Percentiles rank a stretch among this genome's conserved stretches.
phyloP scores from a whole-genome alignment of 2,797 vertebrate species.

The Siniperca undulata region DNA sequence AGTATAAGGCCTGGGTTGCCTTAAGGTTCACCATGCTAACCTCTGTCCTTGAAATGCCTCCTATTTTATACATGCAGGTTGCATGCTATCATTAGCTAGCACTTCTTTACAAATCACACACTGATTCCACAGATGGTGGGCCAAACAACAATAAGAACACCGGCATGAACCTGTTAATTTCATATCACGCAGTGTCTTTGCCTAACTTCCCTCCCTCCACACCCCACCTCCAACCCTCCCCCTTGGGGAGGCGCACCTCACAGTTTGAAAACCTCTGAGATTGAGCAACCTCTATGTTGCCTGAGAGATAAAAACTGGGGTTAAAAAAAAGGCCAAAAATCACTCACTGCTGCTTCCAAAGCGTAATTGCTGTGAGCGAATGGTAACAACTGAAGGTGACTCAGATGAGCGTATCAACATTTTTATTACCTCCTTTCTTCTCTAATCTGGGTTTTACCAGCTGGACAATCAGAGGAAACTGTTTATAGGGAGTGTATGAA shows the following conservation, averaged over 20 bases:
- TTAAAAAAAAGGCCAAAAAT: not conserved
- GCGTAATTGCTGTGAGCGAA: not conserved
- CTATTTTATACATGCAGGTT: not conserved
- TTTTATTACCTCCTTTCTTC: constrained; percentile 4
- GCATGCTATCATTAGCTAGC: not conserved
- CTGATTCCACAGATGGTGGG: not conserved
- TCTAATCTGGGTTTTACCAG: constrained; percentile 12
- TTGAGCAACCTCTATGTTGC: not conserved
- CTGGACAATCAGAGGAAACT: not conserved
- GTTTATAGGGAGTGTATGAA: not conserved
- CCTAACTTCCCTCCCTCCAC: not conserved
- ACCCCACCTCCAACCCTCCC: not conserved
- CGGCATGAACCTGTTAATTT: not conserved
- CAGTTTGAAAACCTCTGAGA: not conserved
- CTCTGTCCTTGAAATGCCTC: not conserved
- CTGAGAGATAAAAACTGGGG: not conserved
- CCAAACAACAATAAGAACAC: not conserved
- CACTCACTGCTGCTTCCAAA: not conserved
- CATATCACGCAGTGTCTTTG: not conserved
- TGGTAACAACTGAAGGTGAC: not conserved
- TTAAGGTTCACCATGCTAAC: too few relatives aligned
- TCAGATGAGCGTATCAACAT: not conserved
- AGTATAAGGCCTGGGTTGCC: too few relatives aligned
- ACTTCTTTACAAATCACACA: not conserved
- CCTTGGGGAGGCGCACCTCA: not conserved